Conservation (phyloP, 2,888 invertebrate genomes). For the Peribatodes rhomboidaria region DNA sequence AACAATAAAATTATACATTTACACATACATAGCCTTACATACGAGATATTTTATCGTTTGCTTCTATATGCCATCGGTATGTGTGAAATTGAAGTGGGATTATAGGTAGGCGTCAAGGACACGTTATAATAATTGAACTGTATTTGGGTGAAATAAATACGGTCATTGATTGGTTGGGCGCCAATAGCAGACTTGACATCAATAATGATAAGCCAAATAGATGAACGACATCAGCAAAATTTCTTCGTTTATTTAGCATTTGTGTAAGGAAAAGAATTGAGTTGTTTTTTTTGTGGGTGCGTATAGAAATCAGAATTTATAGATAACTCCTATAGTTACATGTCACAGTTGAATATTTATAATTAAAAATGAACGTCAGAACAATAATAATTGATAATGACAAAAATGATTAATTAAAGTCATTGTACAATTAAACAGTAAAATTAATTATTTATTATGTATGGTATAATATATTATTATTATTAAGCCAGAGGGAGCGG, state of each 20-base stretch:
- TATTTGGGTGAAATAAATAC: slow-evolving; percentile 1
- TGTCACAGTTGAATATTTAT: too few species aligned
- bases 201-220: neutral
- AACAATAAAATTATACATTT: too few species aligned
- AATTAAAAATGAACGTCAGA: too few species aligned
- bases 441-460: too few species aligned
- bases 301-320: too few species aligned
- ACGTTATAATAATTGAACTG: neutral
- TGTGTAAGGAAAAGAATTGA: neutral
- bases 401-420: too few species aligned
- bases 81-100: neutral
- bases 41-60: neutral
- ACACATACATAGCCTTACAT: neutral
- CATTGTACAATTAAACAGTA: too few species aligned
- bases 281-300: neutral
- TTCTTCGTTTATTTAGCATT: neutral
- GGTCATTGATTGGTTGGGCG: slow-evolving; percentile 8
- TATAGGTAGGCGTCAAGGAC: neutral
- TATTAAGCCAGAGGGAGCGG: too few species aligned
- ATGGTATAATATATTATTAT: too few species aligned
- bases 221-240: neutral
- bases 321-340: too few species aligned
- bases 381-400: too few species aligned
- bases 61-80: neutral
- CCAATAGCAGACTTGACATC: neutral